phyloP scores from a whole-genome alignment of 2,113 vertebrate genomes.

The Eptatretus burgeri region DNA sequence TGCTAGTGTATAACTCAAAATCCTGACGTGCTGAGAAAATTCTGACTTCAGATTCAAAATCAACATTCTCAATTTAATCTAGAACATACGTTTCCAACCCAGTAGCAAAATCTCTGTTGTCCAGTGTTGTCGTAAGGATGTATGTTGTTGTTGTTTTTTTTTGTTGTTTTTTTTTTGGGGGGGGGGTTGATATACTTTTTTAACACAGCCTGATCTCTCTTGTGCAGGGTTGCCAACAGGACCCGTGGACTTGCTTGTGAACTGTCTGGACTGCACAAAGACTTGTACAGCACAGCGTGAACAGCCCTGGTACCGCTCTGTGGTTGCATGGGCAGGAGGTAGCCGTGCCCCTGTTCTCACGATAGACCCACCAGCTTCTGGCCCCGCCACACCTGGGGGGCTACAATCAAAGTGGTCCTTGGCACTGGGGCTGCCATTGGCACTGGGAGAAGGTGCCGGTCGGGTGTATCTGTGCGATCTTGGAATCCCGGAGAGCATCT shows the following conservation, averaged over 20 bases:
- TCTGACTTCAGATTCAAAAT: too few relatives aligned
- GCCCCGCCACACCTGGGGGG: neutral
- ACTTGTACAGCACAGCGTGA: constrained; percentile 53
- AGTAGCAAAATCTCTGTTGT: too few relatives aligned
- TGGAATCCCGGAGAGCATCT: constrained; percentile 64
- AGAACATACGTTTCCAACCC: too few relatives aligned
- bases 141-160: too few relatives aligned
- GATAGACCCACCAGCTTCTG: constrained; percentile 41
- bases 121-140: too few relatives aligned
- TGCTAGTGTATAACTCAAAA: too few relatives aligned
- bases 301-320: constrained; percentile 77
- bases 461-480: constrained; percentile 80
- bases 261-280: constrained; percentile 81
- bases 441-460: constrained; percentile 47
- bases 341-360: constrained; percentile 73
- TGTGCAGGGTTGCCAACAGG: constrained; percentile 53
- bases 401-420: constrained; percentile 61
- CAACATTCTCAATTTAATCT: too few relatives aligned
- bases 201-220: neutral
- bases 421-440: constrained; percentile 51
- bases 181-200: too few relatives aligned
- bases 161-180: too few relatives aligned
- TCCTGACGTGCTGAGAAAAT: too few relatives aligned
- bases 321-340: constrained; percentile 80
- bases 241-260: constrained; percentile 81